Base-by-base conservation (phyloP, 1,140 invertebrate genomes). In the Cyphomyrmex costatus region DNA sequence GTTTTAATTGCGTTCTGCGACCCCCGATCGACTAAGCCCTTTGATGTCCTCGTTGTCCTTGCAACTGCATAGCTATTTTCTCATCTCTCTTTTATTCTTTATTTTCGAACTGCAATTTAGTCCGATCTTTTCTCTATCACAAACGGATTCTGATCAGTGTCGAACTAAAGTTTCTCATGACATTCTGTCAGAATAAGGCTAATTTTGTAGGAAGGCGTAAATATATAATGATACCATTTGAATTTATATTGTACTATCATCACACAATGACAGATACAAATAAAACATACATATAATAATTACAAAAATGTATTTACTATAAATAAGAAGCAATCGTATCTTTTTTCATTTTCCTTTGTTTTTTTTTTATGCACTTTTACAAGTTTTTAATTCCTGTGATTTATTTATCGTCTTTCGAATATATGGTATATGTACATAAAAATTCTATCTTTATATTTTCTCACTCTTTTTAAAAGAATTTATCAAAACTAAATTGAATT, bases 1-100 rank as follows among this genome's bases (percentile, higher is more conserved):
- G 91, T 94, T 95, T 94, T 94, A 94, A 94, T 95, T 94, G 91
- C 92, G 88, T 94, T 92, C 91, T 87, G 70, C 58, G 58, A 63
- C 61, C 74, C 60, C 74, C 60, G 71, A 85, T 85, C 89, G 46
- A 49, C 60, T 46, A 42, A 80, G 46, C 86, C 74, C 86, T 90
- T 90, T 88, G 65, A 80, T 85, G 61, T 68, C 21, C 83, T 36
- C 56, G 2, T 56, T 36, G 16, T 21, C 36, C 36, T 84, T 42
- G 56, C 21, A 21, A 16, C 21, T 6, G 3, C 12, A 33, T 7
- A 46, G 21, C 53, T 83, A n/a, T 87, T 65, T 74, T 63, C 71
- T 76, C 70, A 21, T 46, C 82, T 63, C 36, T 27, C 76, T 85
- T 87, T 63, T 85, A n/a, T 86, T 84, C 46, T 56, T 56, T 36